These are phyloP conservation scores for Origma solitaria DNA, from an alignment of 2,113 vertebrate species.

Conservation along the genomic window DNA sequence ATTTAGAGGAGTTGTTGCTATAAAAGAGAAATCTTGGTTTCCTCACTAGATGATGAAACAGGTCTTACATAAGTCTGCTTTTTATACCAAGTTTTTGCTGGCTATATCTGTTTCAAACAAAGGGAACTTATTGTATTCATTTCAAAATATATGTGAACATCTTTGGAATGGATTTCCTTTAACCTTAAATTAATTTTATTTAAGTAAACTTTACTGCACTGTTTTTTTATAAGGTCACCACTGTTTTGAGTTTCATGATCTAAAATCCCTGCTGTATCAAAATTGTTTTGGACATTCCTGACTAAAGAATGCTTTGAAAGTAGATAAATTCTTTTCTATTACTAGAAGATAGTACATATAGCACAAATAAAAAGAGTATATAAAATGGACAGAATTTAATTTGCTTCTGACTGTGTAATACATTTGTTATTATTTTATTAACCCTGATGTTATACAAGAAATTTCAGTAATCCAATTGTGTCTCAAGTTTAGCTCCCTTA, in stretches of 20 bases:
- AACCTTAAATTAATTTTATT: not conserved
- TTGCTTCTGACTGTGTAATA: not conserved
- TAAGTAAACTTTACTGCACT: not conserved
- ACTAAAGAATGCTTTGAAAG: not conserved
- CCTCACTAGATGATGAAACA: not conserved
- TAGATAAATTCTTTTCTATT: not conserved
- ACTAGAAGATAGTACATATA: not conserved
- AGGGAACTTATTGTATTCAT: not conserved
- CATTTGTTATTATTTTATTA: conserved; percentile 53
- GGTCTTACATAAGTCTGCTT: not conserved
- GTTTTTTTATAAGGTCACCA: not conserved
- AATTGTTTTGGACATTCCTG: not conserved
- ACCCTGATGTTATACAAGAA: not conserved
- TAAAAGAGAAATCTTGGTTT: not conserved
- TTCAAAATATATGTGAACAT: not conserved
- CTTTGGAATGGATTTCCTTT: not conserved
- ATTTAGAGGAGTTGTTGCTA: not conserved
- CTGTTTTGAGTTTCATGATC: not conserved
- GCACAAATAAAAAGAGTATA: not conserved
- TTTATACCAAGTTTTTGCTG: not conserved
- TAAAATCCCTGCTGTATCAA: not conserved
- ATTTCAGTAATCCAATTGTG: conserved; percentile 26
- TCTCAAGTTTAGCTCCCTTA: not conserved
- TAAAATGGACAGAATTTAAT: not conserved
- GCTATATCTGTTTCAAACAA: not conserved